Evolutionary conservation across 2,797 vertebrate species (phyloP), one percentile per base, ranked within the genome.

Genomic region (Distichodus sexfasciatus): DNA sequence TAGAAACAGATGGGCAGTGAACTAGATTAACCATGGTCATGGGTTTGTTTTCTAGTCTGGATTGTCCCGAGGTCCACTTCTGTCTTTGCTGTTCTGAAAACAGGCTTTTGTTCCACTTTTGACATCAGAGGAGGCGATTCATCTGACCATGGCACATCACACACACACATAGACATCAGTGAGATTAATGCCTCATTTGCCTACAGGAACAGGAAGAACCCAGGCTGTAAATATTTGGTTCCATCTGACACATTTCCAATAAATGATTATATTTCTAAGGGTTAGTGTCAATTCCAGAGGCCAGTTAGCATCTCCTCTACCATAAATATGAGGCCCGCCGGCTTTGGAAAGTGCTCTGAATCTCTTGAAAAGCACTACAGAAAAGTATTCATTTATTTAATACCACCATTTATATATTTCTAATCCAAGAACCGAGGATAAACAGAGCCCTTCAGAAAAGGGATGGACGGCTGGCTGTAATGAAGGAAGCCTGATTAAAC

Each of bases 1-100:
- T 8, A n/a, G n/a, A 17, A 53, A 17, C 26, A 33, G 50, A 53
- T 10, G 3, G 4, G n/a, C n/a, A n/a, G n/a, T n/a, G n/a, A n/a
- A n/a, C n/a, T n/a, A n/a, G n/a, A n/a, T n/a, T n/a, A n/a, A n/a
- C n/a, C n/a, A n/a, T n/a, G n/a, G n/a, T n/a, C n/a, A n/a, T n/a
- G 29, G 24, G 24, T 6, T 51, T 24, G 11, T 51, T 2, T 51
- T 14, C 26, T 14, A 33, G n/a, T 31, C 29, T 17, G 15, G 2
- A 12, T 36, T 1, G 10, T 21, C 53, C 11, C 15, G 6, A 68
- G 31, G 31, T 3, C 23, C 33, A 26, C 28, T 69, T 69, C 47
- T 63, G 55, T 76, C 75, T 72, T 51, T 6, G 33, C 38, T n/a
- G 6, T 65, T 33, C 54, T 64, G 70, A 44, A 65, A 59, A 21